phyloP scores from a whole-genome alignment of 2,888 invertebrate species.

The Carterocephalus palaemon region DNA sequence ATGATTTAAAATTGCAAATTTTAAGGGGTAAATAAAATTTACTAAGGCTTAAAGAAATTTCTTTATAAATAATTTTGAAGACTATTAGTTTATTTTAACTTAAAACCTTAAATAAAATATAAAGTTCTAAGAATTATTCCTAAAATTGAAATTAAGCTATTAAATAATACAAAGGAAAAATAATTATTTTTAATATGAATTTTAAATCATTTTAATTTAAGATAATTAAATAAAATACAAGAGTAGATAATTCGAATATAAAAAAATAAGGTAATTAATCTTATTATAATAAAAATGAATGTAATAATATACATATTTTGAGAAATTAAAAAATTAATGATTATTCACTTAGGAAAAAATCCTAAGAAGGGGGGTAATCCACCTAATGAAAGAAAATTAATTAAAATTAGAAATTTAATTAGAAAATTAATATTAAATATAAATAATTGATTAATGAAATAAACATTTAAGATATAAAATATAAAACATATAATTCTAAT shows the following conservation, averaged over 20 bases:
- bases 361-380: constrained; percentile 80
- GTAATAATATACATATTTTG: constrained; percentile 61
- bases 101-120: constrained; percentile 73
- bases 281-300: constrained; percentile 69
- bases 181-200: constrained; percentile 54
- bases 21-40: constrained; percentile 56
- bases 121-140: constrained; percentile 58
- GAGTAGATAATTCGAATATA: constrained; percentile 76
- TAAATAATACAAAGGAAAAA: constrained; percentile 45
- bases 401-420: constrained; percentile 71
- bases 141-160: constrained; percentile 46
- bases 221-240: constrained; percentile 67
- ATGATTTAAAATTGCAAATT: constrained; percentile 83
- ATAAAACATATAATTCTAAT: constrained; percentile 62
- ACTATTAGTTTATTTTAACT: constrained; percentile 81
- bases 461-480: constrained; percentile 70
- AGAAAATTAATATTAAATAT: constrained; percentile 53
- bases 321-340: constrained; percentile 72
- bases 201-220: constrained; percentile 69
- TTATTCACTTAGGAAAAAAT: constrained; percentile 81
- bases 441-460: constrained; percentile 74
- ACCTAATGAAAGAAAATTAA: constrained; percentile 78
- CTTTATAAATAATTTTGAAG: constrained; percentile 82
- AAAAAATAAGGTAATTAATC: constrained; percentile 76
- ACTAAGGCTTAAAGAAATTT: constrained; percentile 79